Conservation (phyloP, 2,797 vertebrate genomes). For the Acrossocheilus wenchowensis region DNA sequence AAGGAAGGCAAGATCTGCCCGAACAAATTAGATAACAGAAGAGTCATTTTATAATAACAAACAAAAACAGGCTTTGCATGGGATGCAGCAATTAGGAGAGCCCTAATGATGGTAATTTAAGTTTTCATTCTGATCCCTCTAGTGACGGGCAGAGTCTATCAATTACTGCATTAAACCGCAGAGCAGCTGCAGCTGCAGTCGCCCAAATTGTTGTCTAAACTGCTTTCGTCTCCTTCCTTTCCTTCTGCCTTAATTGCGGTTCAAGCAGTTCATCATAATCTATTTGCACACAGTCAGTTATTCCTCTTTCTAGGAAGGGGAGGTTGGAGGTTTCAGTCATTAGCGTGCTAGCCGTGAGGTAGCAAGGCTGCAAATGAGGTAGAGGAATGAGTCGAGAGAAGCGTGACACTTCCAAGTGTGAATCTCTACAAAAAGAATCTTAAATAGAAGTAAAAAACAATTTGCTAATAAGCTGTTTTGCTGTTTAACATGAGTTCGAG, state of each 20-base stretch:
- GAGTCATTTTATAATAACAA: constrained; percentile 77
- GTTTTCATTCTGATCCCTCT: constrained; percentile 92
- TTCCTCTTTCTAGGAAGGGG: constrained; percentile 51
- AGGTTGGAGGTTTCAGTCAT: constrained; percentile 43
- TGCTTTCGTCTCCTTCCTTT: constrained; percentile 82
- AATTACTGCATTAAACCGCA: constrained; percentile 88
- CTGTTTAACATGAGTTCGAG: not conserved
- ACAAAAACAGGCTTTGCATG: constrained; percentile 76
- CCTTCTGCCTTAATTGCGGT: constrained; percentile 84
- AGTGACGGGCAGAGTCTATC: constrained; percentile 90
- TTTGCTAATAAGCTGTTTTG: not conserved
- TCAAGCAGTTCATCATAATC: constrained; percentile 83
- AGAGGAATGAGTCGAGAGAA: constrained; percentile 35
- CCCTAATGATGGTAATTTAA: constrained; percentile 88
- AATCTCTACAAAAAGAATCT: not conserved
- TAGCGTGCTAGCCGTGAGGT: constrained; percentile 27
- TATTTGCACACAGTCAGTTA: constrained; percentile 53
- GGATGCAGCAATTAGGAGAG: constrained; percentile 76
- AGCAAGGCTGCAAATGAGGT: constrained; percentile 40
- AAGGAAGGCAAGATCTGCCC: constrained; percentile 41
- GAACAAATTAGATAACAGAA: constrained; percentile 71
- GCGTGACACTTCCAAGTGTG: not conserved
- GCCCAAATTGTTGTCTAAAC: constrained; percentile 86
- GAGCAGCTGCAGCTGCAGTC: constrained; percentile 87
- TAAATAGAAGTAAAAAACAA: not conserved